A percentile compares a stretch with the other conserved stretches of the same genome.
phyloP scores from a whole-genome alignment of 2,797 vertebrate genomes.

The Perodicticus potto region DNA sequence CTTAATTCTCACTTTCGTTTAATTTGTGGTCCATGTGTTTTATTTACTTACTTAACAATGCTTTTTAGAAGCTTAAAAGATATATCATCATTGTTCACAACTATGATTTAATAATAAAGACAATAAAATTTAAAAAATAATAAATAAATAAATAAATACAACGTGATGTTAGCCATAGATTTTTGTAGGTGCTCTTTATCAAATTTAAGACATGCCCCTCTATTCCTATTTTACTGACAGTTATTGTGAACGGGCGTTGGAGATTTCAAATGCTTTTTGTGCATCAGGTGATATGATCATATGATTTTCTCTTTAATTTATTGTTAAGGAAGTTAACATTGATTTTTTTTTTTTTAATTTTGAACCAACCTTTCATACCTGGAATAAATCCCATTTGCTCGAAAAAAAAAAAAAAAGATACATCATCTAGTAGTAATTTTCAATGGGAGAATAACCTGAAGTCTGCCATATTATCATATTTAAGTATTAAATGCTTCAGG shows the following conservation, averaged over 20 bases:
- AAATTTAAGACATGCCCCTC: neutral
- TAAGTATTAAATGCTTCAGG: neutral
- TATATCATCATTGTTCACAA: no score
- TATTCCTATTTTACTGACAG: neutral
- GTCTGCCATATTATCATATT: neutral
- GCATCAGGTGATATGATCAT: neutral
- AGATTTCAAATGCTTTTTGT: neutral
- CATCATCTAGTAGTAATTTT: neutral
- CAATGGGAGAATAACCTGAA: neutral
- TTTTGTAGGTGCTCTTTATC: neutral
- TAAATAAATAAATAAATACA: no score
- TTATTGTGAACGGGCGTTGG: neutral
- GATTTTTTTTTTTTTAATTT: slow-evolving; percentile 60
- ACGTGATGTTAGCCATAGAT: neutral
- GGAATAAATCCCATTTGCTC: slow-evolving; percentile 15
- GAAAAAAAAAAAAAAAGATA: no score
- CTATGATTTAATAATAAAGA: no score
- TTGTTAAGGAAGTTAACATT: neutral
- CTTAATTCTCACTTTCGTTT: neutral
- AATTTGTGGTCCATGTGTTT: neutral
- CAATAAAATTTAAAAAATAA: no score
- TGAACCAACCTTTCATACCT: slow-evolving; percentile 11
- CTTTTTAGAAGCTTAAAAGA: neutral
- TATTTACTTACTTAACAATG: neutral
- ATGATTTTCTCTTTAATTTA: slow-evolving; percentile 11